Evolutionary conservation across 2,113 vertebrate species (phyloP).

Genomic region (Dermatemys mawii): DNA sequence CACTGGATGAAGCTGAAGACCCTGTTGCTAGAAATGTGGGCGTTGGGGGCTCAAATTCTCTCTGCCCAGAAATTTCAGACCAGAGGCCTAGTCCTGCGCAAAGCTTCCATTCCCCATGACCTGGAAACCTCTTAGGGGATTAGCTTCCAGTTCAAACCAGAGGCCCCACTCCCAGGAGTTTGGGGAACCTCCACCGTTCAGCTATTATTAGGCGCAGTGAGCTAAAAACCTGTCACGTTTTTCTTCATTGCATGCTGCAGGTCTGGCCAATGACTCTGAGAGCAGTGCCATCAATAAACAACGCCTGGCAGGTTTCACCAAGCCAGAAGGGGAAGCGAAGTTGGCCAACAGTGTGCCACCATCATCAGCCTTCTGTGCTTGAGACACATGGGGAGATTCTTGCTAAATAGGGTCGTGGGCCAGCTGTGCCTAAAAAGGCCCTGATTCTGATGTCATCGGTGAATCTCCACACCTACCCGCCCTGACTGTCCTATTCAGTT

Average conservation of each 20-base stretch:
- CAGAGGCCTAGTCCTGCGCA: neutral
- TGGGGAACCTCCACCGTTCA: neutral
- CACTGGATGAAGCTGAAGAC: neutral
- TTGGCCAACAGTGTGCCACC: neutral
- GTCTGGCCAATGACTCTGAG: neutral
- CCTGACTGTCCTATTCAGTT: neutral
- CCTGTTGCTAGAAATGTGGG: neutral
- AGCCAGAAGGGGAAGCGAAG: neutral
- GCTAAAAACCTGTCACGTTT: neutral
- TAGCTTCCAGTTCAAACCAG: neutral
- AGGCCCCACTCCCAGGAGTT: neutral
- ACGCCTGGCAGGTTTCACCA: neutral
- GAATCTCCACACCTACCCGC: neutral
- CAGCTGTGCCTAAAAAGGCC: neutral
- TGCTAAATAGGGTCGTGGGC: neutral
- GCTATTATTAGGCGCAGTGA: neutral
- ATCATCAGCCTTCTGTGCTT: neutral
- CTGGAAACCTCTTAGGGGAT: neutral
- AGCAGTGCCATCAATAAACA: neutral
- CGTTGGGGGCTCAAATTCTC: neutral
- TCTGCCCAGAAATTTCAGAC: neutral
- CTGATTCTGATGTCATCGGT: neutral
- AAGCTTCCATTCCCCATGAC: neutral
- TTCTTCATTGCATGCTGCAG: neutral
- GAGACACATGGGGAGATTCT: neutral